A percentile compares a stretch with the other conserved stretches of the same genome.
Evolutionary conservation across 2,888 invertebrate genomes (phyloP).

Genomic region (Taphrorychus bicolor): DNA sequence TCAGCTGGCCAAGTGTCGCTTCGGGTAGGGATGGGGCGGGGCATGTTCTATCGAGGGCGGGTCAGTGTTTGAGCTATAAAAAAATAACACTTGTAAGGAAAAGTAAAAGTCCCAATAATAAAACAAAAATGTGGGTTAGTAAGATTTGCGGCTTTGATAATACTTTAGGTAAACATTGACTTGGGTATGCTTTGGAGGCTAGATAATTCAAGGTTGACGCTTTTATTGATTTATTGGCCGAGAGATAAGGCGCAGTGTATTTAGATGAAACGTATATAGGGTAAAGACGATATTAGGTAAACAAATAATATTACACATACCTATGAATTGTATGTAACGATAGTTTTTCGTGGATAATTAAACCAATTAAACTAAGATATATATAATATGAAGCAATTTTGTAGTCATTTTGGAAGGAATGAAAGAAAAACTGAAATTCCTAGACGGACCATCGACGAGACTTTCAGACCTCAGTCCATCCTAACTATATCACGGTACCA

Average conservation of each 20-base stretch:
- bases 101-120: no score
- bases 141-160: neutral
- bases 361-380: no score
- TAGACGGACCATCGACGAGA: neutral
- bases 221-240: neutral
- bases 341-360: no score
- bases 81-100: no score
- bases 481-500: neutral
- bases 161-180: neutral
- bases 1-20: constrained; percentile 52
- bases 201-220: neutral
- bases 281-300: no score
- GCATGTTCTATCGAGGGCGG: constrained; percentile 31
- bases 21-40: constrained; percentile 27
- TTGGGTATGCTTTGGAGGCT: neutral
- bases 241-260: neutral
- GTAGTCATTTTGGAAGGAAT: no score
- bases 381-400: no score
- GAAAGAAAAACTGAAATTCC: neutral
- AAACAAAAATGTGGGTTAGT: neutral
- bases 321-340: no score
- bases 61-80: constrained; percentile 18
- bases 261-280: neutral
- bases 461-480: neutral
- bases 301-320: no score